Evolutionary conservation across 1,140 invertebrate genomes (phyloP).

Genomic region (Paralvinella palmiformis): DNA sequence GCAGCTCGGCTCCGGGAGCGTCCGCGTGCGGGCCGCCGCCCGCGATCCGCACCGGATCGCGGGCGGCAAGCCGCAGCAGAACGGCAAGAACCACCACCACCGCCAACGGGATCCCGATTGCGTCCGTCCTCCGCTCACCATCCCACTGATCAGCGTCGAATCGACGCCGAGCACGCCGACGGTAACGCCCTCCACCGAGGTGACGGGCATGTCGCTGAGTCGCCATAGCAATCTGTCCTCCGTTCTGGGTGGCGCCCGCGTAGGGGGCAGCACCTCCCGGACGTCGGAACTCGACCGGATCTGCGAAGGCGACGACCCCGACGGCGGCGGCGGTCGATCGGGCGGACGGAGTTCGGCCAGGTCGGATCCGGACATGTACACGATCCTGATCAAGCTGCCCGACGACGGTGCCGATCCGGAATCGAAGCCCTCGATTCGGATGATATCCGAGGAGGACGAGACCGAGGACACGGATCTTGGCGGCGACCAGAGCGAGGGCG

Average conservation of each 20-base stretch:
- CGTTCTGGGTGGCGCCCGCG: slow-evolving; percentile 11
- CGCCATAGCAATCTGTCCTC: slow-evolving; percentile 23
- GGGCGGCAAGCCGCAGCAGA: background rate
- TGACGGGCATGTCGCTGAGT: slow-evolving; percentile 25
- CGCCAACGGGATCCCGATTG: background rate
- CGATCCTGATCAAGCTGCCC: slow-evolving; percentile 82
- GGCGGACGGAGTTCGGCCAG: background rate
- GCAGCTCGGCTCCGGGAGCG: background rate
- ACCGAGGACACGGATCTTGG: slow-evolving; percentile 11
- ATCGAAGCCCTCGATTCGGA: slow-evolving; percentile 25
- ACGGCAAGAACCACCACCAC: background rate
- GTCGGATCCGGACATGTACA: slow-evolving; percentile 64
- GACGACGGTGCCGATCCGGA: background rate
- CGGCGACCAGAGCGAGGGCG: slow-evolving; percentile 19
- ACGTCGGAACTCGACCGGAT: background rate
- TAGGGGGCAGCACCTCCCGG: slow-evolving; percentile 27
- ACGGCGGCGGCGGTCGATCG: slow-evolving; percentile 26
- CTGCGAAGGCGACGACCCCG: background rate
- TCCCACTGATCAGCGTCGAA: slow-evolving; percentile 29
- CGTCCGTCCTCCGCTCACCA: slow-evolving; percentile 16
- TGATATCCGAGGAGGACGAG: slow-evolving; percentile 26
- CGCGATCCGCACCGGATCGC: background rate
- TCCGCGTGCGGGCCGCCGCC: background rate
- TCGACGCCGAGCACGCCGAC: slow-evolving; percentile 12
- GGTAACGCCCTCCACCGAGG: slow-evolving; percentile 18